These are phyloP conservation scores for Heteractis magnifica DNA, from an alignment of 92 coral and sea anemone species.

Conservation along the genomic window DNA sequence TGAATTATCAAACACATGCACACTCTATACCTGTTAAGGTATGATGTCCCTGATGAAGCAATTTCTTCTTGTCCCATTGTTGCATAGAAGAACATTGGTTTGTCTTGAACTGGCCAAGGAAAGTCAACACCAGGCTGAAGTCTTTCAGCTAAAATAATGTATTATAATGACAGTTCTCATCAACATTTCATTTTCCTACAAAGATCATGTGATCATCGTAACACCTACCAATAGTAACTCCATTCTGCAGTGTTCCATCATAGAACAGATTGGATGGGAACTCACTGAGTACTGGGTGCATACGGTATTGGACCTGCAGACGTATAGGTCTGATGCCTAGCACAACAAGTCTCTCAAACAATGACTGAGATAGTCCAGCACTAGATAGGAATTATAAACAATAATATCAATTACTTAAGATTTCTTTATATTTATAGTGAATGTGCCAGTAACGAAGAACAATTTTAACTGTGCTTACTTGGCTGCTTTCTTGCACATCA, in stretches of 20 bases:
- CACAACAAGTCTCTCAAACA: constrained; percentile 98
- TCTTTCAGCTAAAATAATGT: constrained; percentile 65
- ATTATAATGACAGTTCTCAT: too few species aligned
- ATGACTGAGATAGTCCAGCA: constrained; percentile 97
- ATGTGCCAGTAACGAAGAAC: neutral
- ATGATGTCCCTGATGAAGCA: constrained; percentile 98
- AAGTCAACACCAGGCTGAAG: constrained; percentile 98
- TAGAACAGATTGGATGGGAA: constrained; percentile 98
- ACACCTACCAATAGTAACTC: constrained; percentile 87
- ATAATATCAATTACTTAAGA: neutral
- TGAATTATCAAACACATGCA: neutral
- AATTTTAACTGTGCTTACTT: constrained; percentile 59
- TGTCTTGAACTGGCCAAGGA: constrained; percentile 98
- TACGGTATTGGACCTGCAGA: constrained; percentile 97
- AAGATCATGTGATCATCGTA: neutral
- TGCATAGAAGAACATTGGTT: constrained; percentile 96
- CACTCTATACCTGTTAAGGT: constrained; percentile 85
- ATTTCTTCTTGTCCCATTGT: constrained; percentile 99
- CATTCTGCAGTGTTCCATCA: constrained; percentile 99
- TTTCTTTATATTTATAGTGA: neutral
- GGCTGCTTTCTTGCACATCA: constrained; percentile 99
- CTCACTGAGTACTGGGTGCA: constrained; percentile 99
- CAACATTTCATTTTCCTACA: neutral
- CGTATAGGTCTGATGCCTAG: constrained; percentile 99
- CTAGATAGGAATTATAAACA: constrained; percentile 33